Evolutionary conservation across 2,113 vertebrate species (phyloP).

Genomic region (Megaptera novaeangliae): DNA sequence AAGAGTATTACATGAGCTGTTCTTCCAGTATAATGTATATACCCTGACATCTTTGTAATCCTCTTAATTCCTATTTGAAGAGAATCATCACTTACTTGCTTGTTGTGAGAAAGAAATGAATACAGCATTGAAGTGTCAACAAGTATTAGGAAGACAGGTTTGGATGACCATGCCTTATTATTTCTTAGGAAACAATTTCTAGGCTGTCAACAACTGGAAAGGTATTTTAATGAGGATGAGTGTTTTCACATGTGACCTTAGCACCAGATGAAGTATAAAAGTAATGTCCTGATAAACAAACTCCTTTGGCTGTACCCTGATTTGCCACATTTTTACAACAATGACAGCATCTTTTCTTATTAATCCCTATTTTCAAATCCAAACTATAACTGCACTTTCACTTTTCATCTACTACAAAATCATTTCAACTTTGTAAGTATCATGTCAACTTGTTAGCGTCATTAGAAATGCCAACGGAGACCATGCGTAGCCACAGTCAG

Average conservation of each 20-base stretch:
- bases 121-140: constrained; percentile 45
- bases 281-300: constrained; percentile 50
- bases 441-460: neutral
- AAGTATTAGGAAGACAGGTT: constrained; percentile 30
- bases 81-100: constrained; percentile 27
- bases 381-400: neutral
- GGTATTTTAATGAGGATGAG: constrained; percentile 45
- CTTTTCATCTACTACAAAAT: neutral
- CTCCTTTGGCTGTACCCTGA: neutral
- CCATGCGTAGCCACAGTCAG: neutral
- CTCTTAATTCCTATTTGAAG: constrained; percentile 35
- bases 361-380: neutral
- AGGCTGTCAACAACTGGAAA: constrained; percentile 62
- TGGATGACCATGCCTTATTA: constrained; percentile 29
- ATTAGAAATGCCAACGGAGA: constrained; percentile 10
- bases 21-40: neutral
- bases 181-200: constrained; percentile 60
- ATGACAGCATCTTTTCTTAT: neutral
- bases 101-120: neutral
- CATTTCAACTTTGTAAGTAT: neutral
- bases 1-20: neutral
- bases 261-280: neutral
- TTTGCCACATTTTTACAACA: neutral
- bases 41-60: neutral
- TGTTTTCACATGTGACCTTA: constrained; percentile 38